Conservation (phyloP, 2,113 vertebrate genomes). For the Laticauda laticaudata region DNA sequence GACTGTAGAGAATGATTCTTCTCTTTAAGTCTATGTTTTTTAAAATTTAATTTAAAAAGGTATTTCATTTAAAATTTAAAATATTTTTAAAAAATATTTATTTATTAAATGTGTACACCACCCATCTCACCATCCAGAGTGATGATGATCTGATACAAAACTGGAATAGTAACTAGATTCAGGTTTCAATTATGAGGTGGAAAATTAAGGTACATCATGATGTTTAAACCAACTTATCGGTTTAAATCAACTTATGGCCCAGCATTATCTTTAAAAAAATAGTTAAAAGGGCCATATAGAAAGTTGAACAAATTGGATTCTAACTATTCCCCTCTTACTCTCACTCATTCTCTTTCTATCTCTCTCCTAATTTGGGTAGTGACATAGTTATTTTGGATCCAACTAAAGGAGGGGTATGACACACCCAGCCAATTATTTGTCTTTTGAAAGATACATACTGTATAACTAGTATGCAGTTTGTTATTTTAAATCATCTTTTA, state of each 20-base stretch:
- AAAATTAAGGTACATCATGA: neutral
- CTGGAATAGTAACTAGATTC: neutral
- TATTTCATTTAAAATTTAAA: neutral
- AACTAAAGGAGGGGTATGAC: neutral
- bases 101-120: neutral
- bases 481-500: too few relatives aligned
- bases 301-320: neutral
- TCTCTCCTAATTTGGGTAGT: neutral
- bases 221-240: neutral
- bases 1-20: too few relatives aligned
- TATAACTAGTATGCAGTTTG: too few relatives aligned
- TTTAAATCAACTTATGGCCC: neutral
- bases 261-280: neutral
- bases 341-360: neutral
- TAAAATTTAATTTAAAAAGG: neutral
- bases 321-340: neutral
- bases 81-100: neutral
- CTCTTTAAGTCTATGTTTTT: neutral
- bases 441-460: too few relatives aligned
- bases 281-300: too few relatives aligned
- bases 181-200: neutral
- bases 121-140: neutral
- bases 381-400: neutral
- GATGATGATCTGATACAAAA: neutral
- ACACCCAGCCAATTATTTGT: too few relatives aligned